Conservation (phyloP, 2,113 vertebrate species). For the Gallinago paraguaiae region DNA sequence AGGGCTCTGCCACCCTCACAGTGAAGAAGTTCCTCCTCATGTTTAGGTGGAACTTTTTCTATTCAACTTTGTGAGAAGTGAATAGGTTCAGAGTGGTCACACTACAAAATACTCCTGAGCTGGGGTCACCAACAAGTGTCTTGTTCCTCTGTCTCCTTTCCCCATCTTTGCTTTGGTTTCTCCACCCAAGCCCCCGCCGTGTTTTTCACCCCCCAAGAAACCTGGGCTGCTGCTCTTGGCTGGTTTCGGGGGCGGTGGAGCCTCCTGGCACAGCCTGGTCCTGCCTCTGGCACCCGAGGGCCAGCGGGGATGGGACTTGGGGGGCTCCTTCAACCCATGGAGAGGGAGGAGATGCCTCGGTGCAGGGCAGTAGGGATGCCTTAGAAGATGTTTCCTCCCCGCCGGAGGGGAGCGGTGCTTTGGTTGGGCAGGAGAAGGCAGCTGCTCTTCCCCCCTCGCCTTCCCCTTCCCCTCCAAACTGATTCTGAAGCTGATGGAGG, state of each 20-base stretch:
- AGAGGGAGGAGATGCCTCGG: not conserved
- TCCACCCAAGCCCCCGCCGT: fast-evolving
- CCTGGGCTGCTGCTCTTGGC: fast-evolving
- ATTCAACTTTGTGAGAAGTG: not conserved
- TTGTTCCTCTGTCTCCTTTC: not conserved
- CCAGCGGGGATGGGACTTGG: no score
- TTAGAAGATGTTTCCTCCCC: not conserved
- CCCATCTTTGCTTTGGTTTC: not conserved
- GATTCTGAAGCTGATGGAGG: fast-evolving
- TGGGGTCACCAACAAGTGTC: not conserved
- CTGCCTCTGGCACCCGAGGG: not conserved
- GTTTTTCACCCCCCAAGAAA: not conserved
- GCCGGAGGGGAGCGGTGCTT: fast-evolving
- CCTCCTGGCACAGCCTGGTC: not conserved
- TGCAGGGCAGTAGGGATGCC: fast-evolving
- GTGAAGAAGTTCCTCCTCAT: no score
- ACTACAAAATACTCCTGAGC: fast-evolving
- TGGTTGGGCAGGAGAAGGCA: not conserved
- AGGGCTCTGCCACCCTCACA: no score
- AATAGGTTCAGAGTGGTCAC: not conserved
- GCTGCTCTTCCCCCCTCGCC: not conserved
- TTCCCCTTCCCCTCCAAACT: not conserved
- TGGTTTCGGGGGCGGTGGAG: not conserved
- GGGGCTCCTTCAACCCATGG: not conserved
- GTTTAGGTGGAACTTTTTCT: no score